Evolutionary conservation across 1,140 invertebrate genomes (phyloP), one percentile per base, ranked within the genome.

Genomic region (Bombus impatiens): DNA sequence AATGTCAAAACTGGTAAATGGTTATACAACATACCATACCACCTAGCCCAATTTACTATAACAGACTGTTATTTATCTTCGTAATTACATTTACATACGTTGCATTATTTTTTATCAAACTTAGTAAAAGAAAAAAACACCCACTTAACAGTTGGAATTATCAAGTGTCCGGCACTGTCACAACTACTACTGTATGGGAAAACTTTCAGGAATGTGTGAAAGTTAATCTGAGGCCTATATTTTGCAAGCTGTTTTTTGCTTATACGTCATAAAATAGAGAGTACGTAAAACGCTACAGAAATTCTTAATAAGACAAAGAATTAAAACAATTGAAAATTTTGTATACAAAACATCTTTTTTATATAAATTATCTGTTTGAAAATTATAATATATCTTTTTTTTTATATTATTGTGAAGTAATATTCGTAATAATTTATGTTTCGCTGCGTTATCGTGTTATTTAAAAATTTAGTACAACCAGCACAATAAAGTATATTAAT

Each of bases 11-110:
- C 15, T 72, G 40, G 18, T 68, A 32, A 44, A 67, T 10, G 75
- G 15, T 68, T 72, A 67, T 67, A 82, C 37, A 79, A 88, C 89
- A 82, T 90, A 81, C 87, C 80, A 79, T 83, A 35, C n/a, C 71
- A 53, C 47, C 22, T 40, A 62, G 70, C 37, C 12, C 12, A 72
- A 75, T 42, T 77, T 71, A n/a, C 65, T 57, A 37, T 37, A 74
- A 70, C 62, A 72, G 67, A 77, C 40, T 35, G 6, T 78, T 40
- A 57, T 15, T 74, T 47, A 32, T 47, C 53, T 70, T 75, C 53
- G 35, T 53, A 68, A 86, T 87, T 68, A 70, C 82, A 84, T 90
- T 86, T 88, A 86, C 72, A 57, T 67, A 40, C 53, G 15, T 78
- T 35, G 10, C 32, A 40, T n/a, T 70, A 84, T 32, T 44, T 80